Percentiles rank a stretch among this genome's conserved stretches.
Conservation (phyloP, 2,888 invertebrate species). For the Vanessa cardui region DNA sequence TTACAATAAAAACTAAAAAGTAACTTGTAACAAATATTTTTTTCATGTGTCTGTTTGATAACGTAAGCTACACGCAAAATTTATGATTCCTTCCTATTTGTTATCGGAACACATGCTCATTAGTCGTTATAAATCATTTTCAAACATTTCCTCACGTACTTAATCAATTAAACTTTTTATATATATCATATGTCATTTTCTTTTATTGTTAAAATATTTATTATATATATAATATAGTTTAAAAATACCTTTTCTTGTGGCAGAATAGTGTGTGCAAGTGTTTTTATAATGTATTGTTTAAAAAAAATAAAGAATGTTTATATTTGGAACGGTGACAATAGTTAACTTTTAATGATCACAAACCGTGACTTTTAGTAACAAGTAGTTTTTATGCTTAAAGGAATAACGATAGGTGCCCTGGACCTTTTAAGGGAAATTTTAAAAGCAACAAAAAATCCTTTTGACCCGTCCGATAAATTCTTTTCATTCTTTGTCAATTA, state of each 20-base stretch:
- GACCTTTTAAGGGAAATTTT: slow-evolving; percentile 18
- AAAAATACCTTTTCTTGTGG: no score
- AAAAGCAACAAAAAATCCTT: slow-evolving; percentile 23
- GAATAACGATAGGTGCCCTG: not conserved
- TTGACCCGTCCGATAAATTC: slow-evolving; percentile 15
- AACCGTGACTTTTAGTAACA: no score
- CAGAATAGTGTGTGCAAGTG: no score
- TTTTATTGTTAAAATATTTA: no score
- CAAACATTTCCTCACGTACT: not conserved
- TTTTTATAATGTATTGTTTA: no score
- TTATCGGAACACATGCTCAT: slow-evolving; percentile 9
- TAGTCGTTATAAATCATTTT: slow-evolving; percentile 15
- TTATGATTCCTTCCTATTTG: slow-evolving; percentile 17
- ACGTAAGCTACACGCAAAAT: not conserved
- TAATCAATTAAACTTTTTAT: no score
- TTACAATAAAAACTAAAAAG: not conserved
- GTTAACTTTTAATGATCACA: no score
- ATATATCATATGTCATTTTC: no score
- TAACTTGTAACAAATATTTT: not conserved
- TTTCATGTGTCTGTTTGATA: not conserved
- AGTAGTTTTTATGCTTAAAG: not conserved
- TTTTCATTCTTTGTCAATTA: slow-evolving; percentile 38
- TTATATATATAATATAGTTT: no score
- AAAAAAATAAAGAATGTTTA: no score
- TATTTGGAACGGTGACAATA: no score